Base-by-base conservation (phyloP, 2,113 vertebrate genomes). In the Erythrolamprus reginae region DNA sequence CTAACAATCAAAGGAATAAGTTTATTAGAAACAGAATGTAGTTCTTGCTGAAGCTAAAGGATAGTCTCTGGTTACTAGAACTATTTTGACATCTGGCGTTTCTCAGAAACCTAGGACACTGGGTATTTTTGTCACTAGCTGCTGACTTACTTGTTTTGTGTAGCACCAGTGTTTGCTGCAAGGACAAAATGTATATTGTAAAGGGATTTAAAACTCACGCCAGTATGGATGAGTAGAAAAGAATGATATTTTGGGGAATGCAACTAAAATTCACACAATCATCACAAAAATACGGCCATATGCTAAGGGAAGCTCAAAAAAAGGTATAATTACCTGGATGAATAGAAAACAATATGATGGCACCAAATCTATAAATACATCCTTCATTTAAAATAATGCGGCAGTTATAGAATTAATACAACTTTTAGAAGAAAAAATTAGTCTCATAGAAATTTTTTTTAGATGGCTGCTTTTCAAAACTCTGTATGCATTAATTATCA, bases 311-410 rank as follows among this genome's bases (percentile, higher is more conserved):
- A 94, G 42, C 86, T 92, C 93, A 13, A 90, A 94, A 90, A 90
- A 96, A 95, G 98, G 96, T 95, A 96, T 88, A 94, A 95, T 97
- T 93, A 97, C 90, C 94, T 94, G 87, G 90, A 94, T 52, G 88
- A 94, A 33, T 23, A 94, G 93, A 93, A 96, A 92, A 56, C 88
- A 88, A 15, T 88, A 56, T 42, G 90, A 92, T 90, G 93, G 88
- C 48, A 87, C 84, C 55, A 89, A 0, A 3, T 51, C 77, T 91
- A 89, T 92, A 91, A 89, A 93, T 50, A 87, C 0, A 0, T 70
- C 53, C 47, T 93, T 84, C 45, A 86, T 56, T 92, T 88, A 45
- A 58, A 91, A 0, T 3, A 91, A 51, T 92, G 42, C 19, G 19
- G 23, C 0, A 9, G 65, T 88, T 92, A 51, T 21, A 89, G 87